Base-by-base conservation (phyloP, 1,140 invertebrate species). In the Hylyphantes graminicola region DNA sequence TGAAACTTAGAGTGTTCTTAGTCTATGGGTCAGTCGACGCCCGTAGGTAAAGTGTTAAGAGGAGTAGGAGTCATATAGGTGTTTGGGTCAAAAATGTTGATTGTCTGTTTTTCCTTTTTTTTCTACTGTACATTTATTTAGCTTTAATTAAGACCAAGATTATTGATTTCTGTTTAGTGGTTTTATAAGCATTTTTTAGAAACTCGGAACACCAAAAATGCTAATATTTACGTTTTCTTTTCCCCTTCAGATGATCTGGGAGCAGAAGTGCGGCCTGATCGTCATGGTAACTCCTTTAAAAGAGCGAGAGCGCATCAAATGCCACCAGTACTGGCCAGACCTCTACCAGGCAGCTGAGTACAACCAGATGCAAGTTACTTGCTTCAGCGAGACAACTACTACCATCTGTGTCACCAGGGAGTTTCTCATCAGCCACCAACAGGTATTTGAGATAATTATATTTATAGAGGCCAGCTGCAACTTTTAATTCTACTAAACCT, bases 251-350 rank as follows among this genome's bases (percentile, higher is more conserved):
- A 87, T 88, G 87, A 79, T 88, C 86, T 94, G 97, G 91, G 97
- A 99, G 90, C 94, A 96, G 86, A 94, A 96, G 80, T 96, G 94
- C 87, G 94, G 93, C 59, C 90, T 98, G 7, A 93, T 98, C 73
- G 95, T 99, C 7, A 99, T 99, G 97, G 91, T 99, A 7, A 99
- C 98, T 0, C 97, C 97, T 0, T 91, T 98, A 21, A 93, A 96
- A 15, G 98, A 99, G 91, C 92, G 96, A 82, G 98, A 98, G 1
- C 91, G 97, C 5, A 93, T 95, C 19, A 99, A 99, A 90, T 99
- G 98, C 88, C 96, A 98, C 89, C 96, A 98, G 89, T 99, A 99
- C 89, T 99, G 98, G 98, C 97, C 98, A 0, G 90, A 93, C 82
- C 91, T 95, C 0, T 94, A 94, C 55, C 94, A 96, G 87, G 93